These are phyloP conservation scores for Gastracanthus pulcherrimus DNA, from an alignment of 2,888 invertebrate species.

Conservation along the genomic window DNA sequence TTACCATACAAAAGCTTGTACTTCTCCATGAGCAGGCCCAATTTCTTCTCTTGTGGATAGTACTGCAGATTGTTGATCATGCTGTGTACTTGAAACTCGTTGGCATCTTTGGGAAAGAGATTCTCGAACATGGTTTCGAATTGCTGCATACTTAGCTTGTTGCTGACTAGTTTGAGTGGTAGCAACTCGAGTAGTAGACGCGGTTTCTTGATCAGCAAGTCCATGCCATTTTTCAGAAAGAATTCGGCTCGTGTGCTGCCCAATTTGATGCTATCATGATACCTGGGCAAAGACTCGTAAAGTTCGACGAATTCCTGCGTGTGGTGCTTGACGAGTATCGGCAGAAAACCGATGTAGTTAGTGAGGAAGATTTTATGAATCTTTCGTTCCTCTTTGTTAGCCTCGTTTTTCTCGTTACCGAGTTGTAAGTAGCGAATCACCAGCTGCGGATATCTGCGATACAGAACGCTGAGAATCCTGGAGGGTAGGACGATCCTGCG, in stretches of 20 bases:
- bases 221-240: conserved; percentile 44
- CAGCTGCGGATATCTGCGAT: conserved; percentile 64
- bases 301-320: conserved; percentile 35
- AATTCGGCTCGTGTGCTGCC: conserved; percentile 24
- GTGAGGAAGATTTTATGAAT: background rate
- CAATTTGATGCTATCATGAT: background rate
- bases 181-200: conserved; percentile 37
- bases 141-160: conserved; percentile 55
- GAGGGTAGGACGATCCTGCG: conserved; percentile 59
- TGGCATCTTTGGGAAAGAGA: conserved; percentile 57
- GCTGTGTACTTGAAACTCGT: background rate
- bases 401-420: conserved; percentile 18
- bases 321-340: conserved; percentile 32
- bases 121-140: conserved; percentile 64
- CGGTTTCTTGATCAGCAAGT: conserved; percentile 10
- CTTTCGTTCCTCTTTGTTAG: background rate
- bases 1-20: conserved; percentile 3
- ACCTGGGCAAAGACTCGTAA: background rate
- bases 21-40: background rate
- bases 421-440: conserved; percentile 68
- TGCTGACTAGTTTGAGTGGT: conserved; percentile 62
- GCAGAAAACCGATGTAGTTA: conserved; percentile 27
- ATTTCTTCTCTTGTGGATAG: conserved; percentile 37
- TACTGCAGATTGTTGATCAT: conserved; percentile 7
- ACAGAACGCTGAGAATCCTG: conserved; percentile 54